Conservation (phyloP, 1,140 invertebrate species). For the Drosophila littoralis region DNA sequence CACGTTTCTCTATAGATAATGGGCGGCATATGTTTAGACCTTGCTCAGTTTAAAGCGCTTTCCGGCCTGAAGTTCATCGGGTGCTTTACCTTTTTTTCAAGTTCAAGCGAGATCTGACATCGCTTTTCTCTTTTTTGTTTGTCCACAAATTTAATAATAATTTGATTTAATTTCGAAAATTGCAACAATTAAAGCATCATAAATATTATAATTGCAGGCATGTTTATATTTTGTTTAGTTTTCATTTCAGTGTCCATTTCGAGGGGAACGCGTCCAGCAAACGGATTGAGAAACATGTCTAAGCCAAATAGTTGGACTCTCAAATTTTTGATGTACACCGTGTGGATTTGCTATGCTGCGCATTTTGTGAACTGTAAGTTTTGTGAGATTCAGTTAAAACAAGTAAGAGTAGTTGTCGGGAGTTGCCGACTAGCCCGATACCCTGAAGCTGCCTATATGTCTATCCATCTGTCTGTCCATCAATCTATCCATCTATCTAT, state of each 20-base stretch:
- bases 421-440: too few relatives aligned
- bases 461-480: too few relatives aligned
- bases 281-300: background rate
- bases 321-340: conserved; percentile 2
- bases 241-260: conserved; percentile 15
- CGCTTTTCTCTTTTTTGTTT: conserved; percentile 9
- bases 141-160: conserved; percentile 36
- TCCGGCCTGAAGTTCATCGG: conserved; percentile 27
- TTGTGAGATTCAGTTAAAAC: background rate
- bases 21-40: background rate
- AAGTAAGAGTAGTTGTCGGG: too few relatives aligned
- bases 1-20: too few relatives aligned
- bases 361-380: conserved; percentile 23
- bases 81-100: conserved; percentile 66
- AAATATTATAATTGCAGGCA: conserved; percentile 17
- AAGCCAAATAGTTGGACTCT: background rate
- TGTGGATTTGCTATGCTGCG: background rate
- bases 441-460: too few relatives aligned
- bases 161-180: conserved; percentile 67
- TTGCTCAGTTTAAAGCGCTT: conserved; percentile 9
- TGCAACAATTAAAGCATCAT: conserved; percentile 64
- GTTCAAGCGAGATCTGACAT: conserved; percentile 50
- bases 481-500: too few relatives aligned
- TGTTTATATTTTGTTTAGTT: conserved; percentile 16
- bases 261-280: background rate